Base-by-base conservation (phyloP, 2,888 invertebrate species). In the Tillus elongatus region DNA sequence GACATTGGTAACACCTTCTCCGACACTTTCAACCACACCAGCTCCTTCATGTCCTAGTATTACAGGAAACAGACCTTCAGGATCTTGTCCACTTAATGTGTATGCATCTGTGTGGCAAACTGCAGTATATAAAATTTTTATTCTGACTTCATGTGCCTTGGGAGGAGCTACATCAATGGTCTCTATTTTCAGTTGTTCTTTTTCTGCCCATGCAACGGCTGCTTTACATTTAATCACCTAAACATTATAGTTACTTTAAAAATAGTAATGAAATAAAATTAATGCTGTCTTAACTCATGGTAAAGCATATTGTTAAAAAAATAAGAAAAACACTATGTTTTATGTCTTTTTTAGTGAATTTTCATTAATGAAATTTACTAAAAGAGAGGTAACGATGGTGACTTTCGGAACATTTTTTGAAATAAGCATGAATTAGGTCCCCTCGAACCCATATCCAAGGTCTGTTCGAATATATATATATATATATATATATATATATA, bases 41-140 rank as follows among this genome's bases (percentile, higher is more conserved):
- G 81, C 84, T 19, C 97, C 97, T 68, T 98, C 98, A 57, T 98
- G 98, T 0, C 98, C 98, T 32, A 98, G 71, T 47, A 98, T 70
- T 2, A 87, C 85, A 0, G 97, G 97, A 55, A 95, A 95, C 9
- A 81, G 67, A 3, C 92, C 93, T 66, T 95, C 93, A 0, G 92
- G 82, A 64, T 95, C 93, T 43, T 79, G 73, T 2, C 95, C 95
- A 44, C 80, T 78, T 15, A 90, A 66, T 1, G 95, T 91, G 58
- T 88, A 92, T 0, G 89, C 82, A 66, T 95, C 95, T 0, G 93
- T 95, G 58, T 95, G 95, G 58, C 95, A 95, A 9, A 95, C 72
- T 13, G 79, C 92, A 37, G 86, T 86, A 28, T 85, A 80, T 1
- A 77, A 60, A 35, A 92, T 74, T 67, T 85, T 81, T 8, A 90